phyloP scores from a whole-genome alignment of 2,113 vertebrate species.

The Paramormyrops kingsleyae region DNA sequence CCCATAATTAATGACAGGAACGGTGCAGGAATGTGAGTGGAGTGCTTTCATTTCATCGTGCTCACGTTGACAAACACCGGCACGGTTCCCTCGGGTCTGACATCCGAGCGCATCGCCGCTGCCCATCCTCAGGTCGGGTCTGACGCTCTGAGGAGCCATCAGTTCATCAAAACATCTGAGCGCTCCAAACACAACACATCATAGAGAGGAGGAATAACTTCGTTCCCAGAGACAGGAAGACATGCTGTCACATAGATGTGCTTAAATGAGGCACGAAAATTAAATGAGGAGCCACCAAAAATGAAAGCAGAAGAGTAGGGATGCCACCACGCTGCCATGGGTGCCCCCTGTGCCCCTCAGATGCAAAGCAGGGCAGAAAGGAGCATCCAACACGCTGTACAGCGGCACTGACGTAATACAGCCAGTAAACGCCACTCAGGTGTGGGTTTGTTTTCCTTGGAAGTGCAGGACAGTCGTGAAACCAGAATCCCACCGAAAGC shows the following conservation, averaged over 20 bases:
- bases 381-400: slow-evolving; percentile 34
- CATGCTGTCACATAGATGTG: background rate
- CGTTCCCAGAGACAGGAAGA: background rate
- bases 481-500: slow-evolving; percentile 53
- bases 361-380: slow-evolving; percentile 14
- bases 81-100: background rate
- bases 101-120: background rate
- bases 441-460: slow-evolving; percentile 64
- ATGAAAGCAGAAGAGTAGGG: background rate
- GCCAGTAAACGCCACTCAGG: slow-evolving; percentile 58
- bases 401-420: slow-evolving; percentile 54
- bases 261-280: background rate
- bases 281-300: background rate
- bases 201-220: background rate
- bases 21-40: background rate
- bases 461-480: slow-evolving; percentile 53
- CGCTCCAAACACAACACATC: background rate
- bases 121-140: background rate
- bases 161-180: background rate
- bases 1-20: background rate
- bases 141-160: background rate
- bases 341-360: background rate
- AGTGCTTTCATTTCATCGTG: background rate
- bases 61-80: background rate
- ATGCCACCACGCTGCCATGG: background rate